phyloP scores from a whole-genome alignment of 2,113 vertebrate genomes.

The Pseudonaja textilis region DNA sequence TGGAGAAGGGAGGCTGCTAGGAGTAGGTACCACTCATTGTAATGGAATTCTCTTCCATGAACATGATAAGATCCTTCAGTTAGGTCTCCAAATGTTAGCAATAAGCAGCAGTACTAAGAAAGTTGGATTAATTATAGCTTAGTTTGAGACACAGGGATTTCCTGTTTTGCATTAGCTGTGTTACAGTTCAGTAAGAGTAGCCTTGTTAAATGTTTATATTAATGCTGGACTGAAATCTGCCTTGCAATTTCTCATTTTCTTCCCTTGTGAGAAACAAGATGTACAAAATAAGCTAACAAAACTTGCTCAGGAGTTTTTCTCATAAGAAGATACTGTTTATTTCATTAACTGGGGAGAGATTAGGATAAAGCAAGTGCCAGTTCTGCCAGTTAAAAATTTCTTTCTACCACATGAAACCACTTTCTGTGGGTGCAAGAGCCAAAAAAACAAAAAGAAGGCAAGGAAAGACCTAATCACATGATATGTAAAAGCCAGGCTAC shows the following conservation, averaged over 20 bases:
- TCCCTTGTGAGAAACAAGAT: background rate
- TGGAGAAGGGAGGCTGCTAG: background rate
- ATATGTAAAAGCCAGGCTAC: background rate
- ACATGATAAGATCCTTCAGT: background rate
- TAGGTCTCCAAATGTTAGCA: constrained; percentile 16
- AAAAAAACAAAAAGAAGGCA: background rate
- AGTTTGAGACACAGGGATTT: background rate
- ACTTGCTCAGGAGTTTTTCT: background rate
- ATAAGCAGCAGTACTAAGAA: background rate
- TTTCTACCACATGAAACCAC: background rate
- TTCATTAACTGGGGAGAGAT: background rate
- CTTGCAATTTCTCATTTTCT: background rate
- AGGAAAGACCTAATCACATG: background rate
- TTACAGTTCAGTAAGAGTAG: constrained; percentile 23
- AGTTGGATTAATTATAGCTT: constrained; percentile 36
- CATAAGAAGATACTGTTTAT: background rate
- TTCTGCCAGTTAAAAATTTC: background rate
- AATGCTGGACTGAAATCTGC: background rate
- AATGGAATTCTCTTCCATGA: background rate
- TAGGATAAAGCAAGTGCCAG: background rate
- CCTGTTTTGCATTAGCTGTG: constrained; percentile 28
- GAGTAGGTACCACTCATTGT: background rate
- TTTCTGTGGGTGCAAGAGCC: background rate
- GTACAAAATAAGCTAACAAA: background rate
- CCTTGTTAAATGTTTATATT: constrained; percentile 44